A percentile compares a stretch with the other conserved stretches of the same genome.
phyloP scores from a whole-genome alignment of 1,140 invertebrate species.

The Drosophila willistoni region DNA sequence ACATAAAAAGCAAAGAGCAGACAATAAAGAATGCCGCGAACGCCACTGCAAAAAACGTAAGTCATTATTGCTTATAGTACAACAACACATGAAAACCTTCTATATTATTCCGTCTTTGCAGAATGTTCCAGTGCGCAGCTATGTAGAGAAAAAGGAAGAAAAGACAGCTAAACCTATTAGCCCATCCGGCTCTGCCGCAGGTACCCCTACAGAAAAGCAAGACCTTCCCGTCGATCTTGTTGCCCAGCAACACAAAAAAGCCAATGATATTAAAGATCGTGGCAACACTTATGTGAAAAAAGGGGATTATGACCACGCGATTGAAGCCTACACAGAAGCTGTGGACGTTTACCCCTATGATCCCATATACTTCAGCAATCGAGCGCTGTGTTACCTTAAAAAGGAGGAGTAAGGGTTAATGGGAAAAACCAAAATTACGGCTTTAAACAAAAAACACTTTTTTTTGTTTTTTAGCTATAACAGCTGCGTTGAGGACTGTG shows the following conservation, averaged over 20 bases:
- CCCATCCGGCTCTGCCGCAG: constrained; percentile 34
- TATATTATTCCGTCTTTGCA: constrained; percentile 1
- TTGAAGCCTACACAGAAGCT: constrained; percentile 91
- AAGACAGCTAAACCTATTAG: constrained; percentile 20
- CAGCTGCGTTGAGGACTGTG: constrained; percentile 72
- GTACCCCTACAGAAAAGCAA: constrained; percentile 67
- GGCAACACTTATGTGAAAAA: constrained; percentile 93
- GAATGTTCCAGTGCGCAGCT: constrained; percentile 60
- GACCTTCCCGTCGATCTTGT: constrained; percentile 58
- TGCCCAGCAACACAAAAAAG: constrained; percentile 82
- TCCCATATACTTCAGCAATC: constrained; percentile 93
- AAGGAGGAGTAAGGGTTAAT: constrained; percentile 87
- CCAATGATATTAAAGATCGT: constrained; percentile 84
- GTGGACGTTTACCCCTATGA: constrained; percentile 90
- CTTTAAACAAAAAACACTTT: no score
- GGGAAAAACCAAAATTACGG: background rate
- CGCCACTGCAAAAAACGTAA: constrained; percentile 45
- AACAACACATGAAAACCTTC: background rate
- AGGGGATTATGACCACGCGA: constrained; percentile 91
- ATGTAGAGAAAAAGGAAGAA: constrained; percentile 32
- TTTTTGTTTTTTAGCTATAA: constrained; percentile 50
- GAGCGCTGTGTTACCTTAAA: constrained; percentile 94
- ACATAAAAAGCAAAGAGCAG: constrained; percentile 92
- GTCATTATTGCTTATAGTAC: constrained; percentile 12
- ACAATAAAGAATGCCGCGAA: constrained; percentile 67